phyloP scores from a whole-genome alignment of 2,113 vertebrate genomes.

The Macaca nemestrina region DNA sequence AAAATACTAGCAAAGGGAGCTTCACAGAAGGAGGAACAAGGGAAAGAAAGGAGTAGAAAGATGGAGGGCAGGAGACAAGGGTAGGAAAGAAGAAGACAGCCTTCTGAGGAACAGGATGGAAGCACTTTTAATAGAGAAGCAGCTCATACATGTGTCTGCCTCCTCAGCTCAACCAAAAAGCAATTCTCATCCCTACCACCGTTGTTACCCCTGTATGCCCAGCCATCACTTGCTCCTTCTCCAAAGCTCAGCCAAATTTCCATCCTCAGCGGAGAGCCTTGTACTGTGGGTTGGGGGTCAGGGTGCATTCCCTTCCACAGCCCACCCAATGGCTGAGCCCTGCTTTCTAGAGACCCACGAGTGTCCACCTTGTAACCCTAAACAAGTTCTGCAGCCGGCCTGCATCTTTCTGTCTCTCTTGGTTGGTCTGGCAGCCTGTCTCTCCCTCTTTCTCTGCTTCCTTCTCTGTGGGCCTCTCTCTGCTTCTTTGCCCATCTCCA shows the following conservation, averaged over 20 bases:
- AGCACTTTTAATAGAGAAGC: background rate
- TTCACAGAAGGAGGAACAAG: background rate
- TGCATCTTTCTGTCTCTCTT: too few relatives aligned
- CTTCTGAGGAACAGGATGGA: background rate
- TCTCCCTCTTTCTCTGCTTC: background rate
- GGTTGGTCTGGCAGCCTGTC: fast-evolving
- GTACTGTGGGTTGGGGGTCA: fast-evolving
- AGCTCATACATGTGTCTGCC: fast-evolving
- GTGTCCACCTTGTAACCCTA: fast-evolving
- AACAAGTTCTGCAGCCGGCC: fast-evolving
- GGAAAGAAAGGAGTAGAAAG: background rate
- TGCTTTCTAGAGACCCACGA: fast-evolving
- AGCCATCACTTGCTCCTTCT: too few relatives aligned
- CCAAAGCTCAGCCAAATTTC: background rate
- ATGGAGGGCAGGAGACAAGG: background rate
- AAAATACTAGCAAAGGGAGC: background rate
- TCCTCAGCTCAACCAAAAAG: background rate
- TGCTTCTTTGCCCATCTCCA: too few relatives aligned
- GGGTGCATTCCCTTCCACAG: too few relatives aligned
- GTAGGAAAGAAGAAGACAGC: too few relatives aligned
- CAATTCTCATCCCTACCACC: fast-evolving
- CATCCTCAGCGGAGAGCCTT: background rate
- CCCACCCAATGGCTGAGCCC: fast-evolving
- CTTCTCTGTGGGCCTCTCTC: too few relatives aligned
- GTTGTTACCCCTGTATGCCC: fast-evolving